A percentile compares a stretch with the other conserved stretches of the same genome.
These are phyloP conservation scores for Oncopodura yosiiana DNA, from an alignment of 1,140 invertebrate species.

Conservation along the genomic window DNA sequence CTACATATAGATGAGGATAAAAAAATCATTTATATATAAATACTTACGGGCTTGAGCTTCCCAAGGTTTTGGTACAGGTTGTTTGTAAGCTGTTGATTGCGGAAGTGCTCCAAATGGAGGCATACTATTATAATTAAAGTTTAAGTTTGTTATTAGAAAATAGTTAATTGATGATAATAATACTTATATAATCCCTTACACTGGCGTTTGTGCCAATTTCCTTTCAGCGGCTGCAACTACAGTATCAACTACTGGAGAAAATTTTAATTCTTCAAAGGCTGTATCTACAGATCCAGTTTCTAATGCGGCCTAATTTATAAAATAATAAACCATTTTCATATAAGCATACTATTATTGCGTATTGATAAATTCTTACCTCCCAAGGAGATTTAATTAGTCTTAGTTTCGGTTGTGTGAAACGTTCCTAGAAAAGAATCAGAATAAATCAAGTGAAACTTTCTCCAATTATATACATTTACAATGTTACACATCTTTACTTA, in stretches of 20 bases:
- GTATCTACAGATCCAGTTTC: conserved; percentile 57
- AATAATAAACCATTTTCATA: no score
- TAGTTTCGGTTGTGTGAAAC: conserved; percentile 49
- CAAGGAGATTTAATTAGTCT: conserved; percentile 58
- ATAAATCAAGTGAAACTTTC: background rate
- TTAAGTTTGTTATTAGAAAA: background rate
- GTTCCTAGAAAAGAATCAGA: conserved; percentile 42
- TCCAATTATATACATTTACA: no score
- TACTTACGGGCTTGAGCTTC: no score
- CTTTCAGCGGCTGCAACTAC: conserved; percentile 33
- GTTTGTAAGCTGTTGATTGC: no score
- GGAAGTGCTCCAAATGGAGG: no score
- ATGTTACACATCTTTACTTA: no score
- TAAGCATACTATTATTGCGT: no score
- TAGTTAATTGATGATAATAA: background rate
- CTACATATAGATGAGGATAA: no score
- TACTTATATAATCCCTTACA: conserved; percentile 12
- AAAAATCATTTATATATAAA: no score
- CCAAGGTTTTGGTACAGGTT: no score
- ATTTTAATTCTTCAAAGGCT: conserved; percentile 49
- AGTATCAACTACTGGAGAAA: conserved; percentile 27
- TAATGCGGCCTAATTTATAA: no score
- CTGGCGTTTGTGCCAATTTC: conserved; percentile 29
- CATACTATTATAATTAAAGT: background rate
- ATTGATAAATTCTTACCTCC: no score